Evolutionary conservation across 2,113 vertebrate genomes (phyloP).

Genomic region (Hypomesus transpacificus): DNA sequence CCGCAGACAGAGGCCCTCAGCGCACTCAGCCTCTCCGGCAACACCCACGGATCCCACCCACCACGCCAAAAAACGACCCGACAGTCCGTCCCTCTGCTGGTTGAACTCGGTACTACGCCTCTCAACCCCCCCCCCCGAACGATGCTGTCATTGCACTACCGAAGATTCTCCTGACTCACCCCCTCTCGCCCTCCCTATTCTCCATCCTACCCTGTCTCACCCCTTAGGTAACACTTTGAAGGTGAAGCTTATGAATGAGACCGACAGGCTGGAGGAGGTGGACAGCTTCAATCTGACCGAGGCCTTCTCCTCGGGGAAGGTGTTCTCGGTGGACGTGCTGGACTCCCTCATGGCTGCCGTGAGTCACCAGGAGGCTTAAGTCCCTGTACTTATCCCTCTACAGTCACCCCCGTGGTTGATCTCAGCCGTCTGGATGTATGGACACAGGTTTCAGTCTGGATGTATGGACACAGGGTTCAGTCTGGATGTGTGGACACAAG

Average conservation of each 20-base stretch:
- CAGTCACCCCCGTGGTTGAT: no score
- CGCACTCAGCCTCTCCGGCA: no score
- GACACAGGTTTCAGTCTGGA: no score
- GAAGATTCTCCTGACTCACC: no score
- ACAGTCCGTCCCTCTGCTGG: no score
- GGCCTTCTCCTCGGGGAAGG: conserved; percentile 12
- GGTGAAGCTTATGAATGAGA: conserved; percentile 12
- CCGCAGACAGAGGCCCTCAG: background rate
- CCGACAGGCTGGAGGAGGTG: background rate
- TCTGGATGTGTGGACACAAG: no score
- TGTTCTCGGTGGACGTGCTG: conserved; percentile 17
- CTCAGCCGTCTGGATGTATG: no score
- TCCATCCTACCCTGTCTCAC: background rate
- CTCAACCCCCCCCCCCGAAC: background rate
- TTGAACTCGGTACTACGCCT: background rate
- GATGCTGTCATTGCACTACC: no score
- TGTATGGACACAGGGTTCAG: no score
- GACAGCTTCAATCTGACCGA: background rate
- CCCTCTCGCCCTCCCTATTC: no score
- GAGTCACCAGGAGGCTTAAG: background rate
- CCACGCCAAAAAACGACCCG: no score
- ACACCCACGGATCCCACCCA: no score
- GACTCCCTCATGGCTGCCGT: conserved; percentile 15
- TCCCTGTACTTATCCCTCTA: background rate
- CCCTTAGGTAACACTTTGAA: conserved; percentile 10